Conservation (phyloP, 2,888 invertebrate genomes). For the Tetranychus truncatus region DNA sequence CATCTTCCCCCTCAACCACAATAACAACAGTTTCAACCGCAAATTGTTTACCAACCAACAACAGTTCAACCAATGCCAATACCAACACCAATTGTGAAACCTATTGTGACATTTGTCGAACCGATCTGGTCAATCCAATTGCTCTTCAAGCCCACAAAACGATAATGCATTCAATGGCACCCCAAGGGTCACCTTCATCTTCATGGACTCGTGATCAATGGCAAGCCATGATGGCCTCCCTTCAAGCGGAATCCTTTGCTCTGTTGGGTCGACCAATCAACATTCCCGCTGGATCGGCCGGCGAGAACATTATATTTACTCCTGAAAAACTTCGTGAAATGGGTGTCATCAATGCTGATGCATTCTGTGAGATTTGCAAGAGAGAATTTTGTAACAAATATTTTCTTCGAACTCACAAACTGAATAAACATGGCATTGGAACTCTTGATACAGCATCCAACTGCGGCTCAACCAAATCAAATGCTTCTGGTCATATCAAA, state of each 20-base stretch:
- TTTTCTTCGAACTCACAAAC: slow-evolving; percentile 38
- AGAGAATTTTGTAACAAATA: slow-evolving; percentile 39
- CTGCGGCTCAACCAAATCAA: slow-evolving; percentile 13
- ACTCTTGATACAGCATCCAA: slow-evolving; percentile 23
- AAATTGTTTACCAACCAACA: not conserved
- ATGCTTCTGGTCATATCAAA: slow-evolving; percentile 5
- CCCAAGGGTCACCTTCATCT: slow-evolving; percentile 1
- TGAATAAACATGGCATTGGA: slow-evolving; percentile 37
- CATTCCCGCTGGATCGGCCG: slow-evolving; percentile 4
- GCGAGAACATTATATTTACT: slow-evolving; percentile 37
- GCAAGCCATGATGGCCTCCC: slow-evolving; percentile 14
- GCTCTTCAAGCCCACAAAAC: slow-evolving; percentile 19
- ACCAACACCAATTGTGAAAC: not conserved
- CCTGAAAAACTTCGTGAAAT: slow-evolving; percentile 53
- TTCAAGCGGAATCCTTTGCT: slow-evolving; percentile 4
- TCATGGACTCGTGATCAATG: slow-evolving; percentile 10
- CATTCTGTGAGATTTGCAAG: slow-evolving; percentile 38
- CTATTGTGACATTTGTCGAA: slow-evolving; percentile 19
- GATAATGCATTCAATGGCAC: slow-evolving; percentile 11
- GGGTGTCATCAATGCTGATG: slow-evolving; percentile 45
- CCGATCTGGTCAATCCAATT: slow-evolving; percentile 16
- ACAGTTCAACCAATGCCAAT: not conserved
- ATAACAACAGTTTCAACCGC: not conserved
- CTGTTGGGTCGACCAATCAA: slow-evolving; percentile 6
- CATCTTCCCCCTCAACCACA: not conserved